Conservation (phyloP, 2,888 invertebrate genomes). For the Parthenolecanium corni region DNA sequence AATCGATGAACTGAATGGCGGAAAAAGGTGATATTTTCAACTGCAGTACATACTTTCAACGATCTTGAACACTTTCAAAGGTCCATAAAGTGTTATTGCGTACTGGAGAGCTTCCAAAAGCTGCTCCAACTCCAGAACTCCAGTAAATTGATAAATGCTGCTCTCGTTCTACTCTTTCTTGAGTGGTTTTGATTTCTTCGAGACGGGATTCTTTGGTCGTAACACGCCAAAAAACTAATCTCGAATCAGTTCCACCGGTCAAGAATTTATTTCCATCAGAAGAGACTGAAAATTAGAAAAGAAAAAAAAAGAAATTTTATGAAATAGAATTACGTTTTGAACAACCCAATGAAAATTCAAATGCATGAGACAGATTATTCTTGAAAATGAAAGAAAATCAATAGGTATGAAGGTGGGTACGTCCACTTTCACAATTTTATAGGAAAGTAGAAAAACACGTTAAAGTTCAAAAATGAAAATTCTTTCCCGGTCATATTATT, state of each 20-base stretch:
- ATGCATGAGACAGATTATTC: too few relatives aligned
- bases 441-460: too few relatives aligned
- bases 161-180: constrained; percentile 58
- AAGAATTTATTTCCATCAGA: constrained; percentile 29
- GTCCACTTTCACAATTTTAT: too few relatives aligned
- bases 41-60: constrained; percentile 53
- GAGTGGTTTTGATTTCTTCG: constrained; percentile 45
- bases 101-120: constrained; percentile 68
- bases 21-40: too few relatives aligned
- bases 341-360: too few relatives aligned
- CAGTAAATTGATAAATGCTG: constrained; percentile 73
- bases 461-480: too few relatives aligned
- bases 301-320: background rate
- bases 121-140: constrained; percentile 64
- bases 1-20: background rate
- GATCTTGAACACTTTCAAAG: constrained; percentile 67
- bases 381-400: background rate
- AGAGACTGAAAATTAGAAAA: constrained; percentile 12
- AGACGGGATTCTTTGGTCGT: constrained; percentile 62
- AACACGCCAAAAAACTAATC: constrained; percentile 74
- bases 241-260: constrained; percentile 59
- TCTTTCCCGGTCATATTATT: too few relatives aligned
- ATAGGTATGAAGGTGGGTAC: too few relatives aligned
- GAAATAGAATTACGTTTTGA: background rate
- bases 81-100: constrained; percentile 69